phyloP scores from a whole-genome alignment of 1,140 invertebrate genomes.

The Saccostrea echinata region DNA sequence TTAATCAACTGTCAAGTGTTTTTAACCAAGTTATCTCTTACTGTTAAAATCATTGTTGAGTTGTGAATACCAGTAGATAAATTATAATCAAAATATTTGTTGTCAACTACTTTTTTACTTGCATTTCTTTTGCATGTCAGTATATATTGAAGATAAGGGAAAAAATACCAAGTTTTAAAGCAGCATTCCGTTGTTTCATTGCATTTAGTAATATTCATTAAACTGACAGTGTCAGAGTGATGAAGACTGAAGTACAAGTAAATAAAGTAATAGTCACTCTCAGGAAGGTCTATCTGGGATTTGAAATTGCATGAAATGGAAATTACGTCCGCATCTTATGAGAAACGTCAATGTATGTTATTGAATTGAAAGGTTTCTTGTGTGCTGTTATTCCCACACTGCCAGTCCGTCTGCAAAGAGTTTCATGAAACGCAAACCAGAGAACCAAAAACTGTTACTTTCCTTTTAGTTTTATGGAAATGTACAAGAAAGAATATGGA shows the following conservation, averaged over 20 bases:
- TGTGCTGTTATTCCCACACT: slow-evolving; percentile 22
- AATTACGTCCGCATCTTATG: slow-evolving; percentile 15
- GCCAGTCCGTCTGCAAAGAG: slow-evolving; percentile 23
- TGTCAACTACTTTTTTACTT: too few relatives aligned
- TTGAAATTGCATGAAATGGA: slow-evolving; percentile 22
- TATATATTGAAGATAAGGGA: background rate
- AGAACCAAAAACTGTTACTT: background rate
- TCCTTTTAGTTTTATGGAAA: slow-evolving; percentile 26
- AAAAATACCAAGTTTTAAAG: background rate
- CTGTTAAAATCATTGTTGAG: too few relatives aligned
- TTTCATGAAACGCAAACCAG: slow-evolving; percentile 8
- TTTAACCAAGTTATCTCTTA: too few relatives aligned
- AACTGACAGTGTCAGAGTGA: background rate
- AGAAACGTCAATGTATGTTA: slow-evolving; percentile 21
- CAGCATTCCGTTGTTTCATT: background rate
- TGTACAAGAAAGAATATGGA: slow-evolving; percentile 31
- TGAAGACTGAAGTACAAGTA: background rate
- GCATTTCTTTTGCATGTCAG: background rate
- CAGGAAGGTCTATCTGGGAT: slow-evolving; percentile 16
- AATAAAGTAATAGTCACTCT: slow-evolving; percentile 19
- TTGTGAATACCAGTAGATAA: too few relatives aligned
- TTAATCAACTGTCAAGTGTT: too few relatives aligned
- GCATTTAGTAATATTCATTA: background rate
- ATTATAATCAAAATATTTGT: too few relatives aligned
- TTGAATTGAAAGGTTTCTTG: slow-evolving; percentile 31